Base-by-base conservation (phyloP, 37 sponge, comb jelly and placozoan species). In the Oscarella lobularis region DNA sequence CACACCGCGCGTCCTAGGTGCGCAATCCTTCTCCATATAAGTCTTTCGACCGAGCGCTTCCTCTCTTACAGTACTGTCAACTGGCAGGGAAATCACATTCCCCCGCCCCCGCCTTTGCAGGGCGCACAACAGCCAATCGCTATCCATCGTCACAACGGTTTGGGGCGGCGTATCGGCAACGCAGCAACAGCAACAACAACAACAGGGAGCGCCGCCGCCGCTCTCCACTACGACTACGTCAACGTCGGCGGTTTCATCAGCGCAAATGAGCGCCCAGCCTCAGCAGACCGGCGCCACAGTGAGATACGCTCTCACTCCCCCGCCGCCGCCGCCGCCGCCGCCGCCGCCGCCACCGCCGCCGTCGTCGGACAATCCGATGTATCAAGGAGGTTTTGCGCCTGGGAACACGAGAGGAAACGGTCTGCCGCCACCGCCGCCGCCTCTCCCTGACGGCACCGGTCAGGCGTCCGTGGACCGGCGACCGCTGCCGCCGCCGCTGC, bases 401-500 rank as follows among this genome's bases (percentile, higher is more conserved):
- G n/a, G n/a, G n/a, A n/a, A n/a, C n/a, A n/a, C n/a, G n/a, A n/a
- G n/a, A n/a, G n/a, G n/a, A n/a, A n/a, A n/a, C n/a, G n/a, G n/a
- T n/a, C n/a, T n/a, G n/a, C 60, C 60, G 20, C 14, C 20, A 20
- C 60, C 60, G 9, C 60, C 14, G 20, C 60, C 60, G 20, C 14
- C 60, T 48, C 14, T 48, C 9, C 60, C 60, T 48, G 20, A 20
- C 20, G 60, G 74, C 14, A 35, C 38, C 74, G 74, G 39, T 67
- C 80, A 66, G 48, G 74, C 74, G 74, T 38, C 54, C 80, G 54
- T 40, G 74, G 76, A 37, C 81, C 89, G 30, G 82, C 76, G 40
- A 71, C 79, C 2, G 79, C 79, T n/a, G 79, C 79, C 6, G 79
- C 81, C 2, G 86, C 87, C 39, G 88, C 92, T 3, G 92, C 93